Base-by-base conservation (phyloP, 2,888 invertebrate genomes). In the Orthosia incerta region DNA sequence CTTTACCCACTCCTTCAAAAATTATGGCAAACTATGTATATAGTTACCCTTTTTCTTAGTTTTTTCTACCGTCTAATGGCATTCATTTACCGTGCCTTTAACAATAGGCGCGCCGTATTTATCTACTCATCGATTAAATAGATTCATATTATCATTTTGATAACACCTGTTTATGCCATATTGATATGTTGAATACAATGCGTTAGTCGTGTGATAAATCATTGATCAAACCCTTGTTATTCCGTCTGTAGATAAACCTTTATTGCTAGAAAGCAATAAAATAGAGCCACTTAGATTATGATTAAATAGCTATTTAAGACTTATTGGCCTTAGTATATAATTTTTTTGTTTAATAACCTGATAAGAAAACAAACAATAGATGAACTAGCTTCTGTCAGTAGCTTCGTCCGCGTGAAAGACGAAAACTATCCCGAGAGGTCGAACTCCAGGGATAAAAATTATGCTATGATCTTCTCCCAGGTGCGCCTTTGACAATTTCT, bases 171-270 rank as follows among this genome's bases (percentile, higher is more conserved):
- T 20, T 18, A 7, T 18, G 0, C 12, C 20, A 4, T 46, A 23
- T 23, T 50, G 45, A 20, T 64, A 31, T 26, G 23, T 64, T 71
- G 18, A 46, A 65, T 26, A 65, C 23, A 31, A 51, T 26, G 15
- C 23, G 48, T 65, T n/a, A 71, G 50, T 12, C 31, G 61, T 46
- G 60, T 77, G 78, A 71, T 56, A 9, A 18, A 12, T n/a, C 46
- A 66, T 57, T 31, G 39, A 62, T 77, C 12, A 77, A 57, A 46
- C 23, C 18, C 50, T 74, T 74, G 18, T 50, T 20, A 20, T 11
- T 56, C 5, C 53, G n/a, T 45, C 18, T 31, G 18, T 59, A 59
- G 51, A 75, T 46, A 46, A 65, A 31, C 46, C 13, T 26, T 75
- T 59, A 65, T 75, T 59, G 50, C 18, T 59, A 11, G 46, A 59